These are phyloP conservation scores for Cataglyphis livida DNA, from an alignment of 2,888 invertebrate genomes.

Conservation along the genomic window DNA sequence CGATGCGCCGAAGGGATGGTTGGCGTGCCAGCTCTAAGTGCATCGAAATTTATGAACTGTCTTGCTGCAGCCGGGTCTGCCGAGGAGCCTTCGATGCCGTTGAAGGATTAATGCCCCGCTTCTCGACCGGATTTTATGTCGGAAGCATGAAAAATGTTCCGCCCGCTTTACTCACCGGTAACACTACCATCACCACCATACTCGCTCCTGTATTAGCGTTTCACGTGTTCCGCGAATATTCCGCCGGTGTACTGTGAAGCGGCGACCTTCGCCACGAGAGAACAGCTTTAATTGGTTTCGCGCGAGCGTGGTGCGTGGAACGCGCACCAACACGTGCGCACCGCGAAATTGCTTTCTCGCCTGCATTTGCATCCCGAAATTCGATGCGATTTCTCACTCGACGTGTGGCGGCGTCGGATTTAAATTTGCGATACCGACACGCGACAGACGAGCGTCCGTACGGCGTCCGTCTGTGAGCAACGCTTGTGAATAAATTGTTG, in stretches of 20 bases:
- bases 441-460: constrained; percentile 31
- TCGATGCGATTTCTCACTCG: constrained; percentile 47
- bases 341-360: constrained; percentile 47
- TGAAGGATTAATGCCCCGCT: constrained; percentile 73
- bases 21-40: constrained; percentile 71
- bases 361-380: constrained; percentile 47
- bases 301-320: constrained; percentile 35
- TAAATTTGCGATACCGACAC: constrained; percentile 32
- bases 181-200: background rate
- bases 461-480: constrained; percentile 4
- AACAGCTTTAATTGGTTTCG: constrained; percentile 59
- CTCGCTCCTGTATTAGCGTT: constrained; percentile 29
- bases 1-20: constrained; percentile 56
- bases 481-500: constrained; percentile 32
- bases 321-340: constrained; percentile 28
- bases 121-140: constrained; percentile 68
- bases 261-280: constrained; percentile 40
- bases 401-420: constrained; percentile 4
- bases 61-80: constrained; percentile 46
- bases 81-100: constrained; percentile 59
- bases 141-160: constrained; percentile 73
- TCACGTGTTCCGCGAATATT: constrained; percentile 27
- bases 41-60: constrained; percentile 77
- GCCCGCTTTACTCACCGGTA: constrained; percentile 38
- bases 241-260: constrained; percentile 13